Base-by-base conservation (phyloP, 2,888 invertebrate genomes). In the Pachycephus smyrnensis region DNA sequence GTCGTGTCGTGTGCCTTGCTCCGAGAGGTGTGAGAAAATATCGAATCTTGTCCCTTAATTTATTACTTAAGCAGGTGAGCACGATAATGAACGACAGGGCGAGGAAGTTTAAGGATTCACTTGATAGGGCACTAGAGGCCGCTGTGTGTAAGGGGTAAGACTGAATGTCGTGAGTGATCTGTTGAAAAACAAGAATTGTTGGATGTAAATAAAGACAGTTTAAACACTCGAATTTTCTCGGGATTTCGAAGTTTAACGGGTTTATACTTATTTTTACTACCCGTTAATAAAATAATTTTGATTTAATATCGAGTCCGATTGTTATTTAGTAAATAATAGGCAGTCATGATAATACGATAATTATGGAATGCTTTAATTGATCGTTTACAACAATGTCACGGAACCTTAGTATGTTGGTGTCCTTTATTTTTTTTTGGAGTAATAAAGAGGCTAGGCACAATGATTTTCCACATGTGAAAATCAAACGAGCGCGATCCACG, bases 201-300 rank as follows among this genome's bases (percentile, higher is more conserved):
- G 85, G 84, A 87, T 87, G 87, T 88, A 87, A 88, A 88, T 88
- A 88, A 88, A 87, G 83, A 85, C 82, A 71, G 84, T 82, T 84
- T 83, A 82, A 83, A 80, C 82, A 82, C 37, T 33, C 32, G 55
- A 55, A 55, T 71, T 71, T 33, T 71, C 71, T 71, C 71, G 71
- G 23, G 31, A 71, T 71, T 71, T 31, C 71, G 55, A 55, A 55
- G 55, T 55, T 55, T 55, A 55, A 55, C 23, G 55, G 9, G 15
- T 55, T 55, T 9, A 55, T 9, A 9, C 9, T 55, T 55, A 55
- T 23, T 30, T 30, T 30, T 4, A 31, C 23, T 71, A 71, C 33
- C 71, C 71, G 71, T 33, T 71, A 0, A 32, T 31, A 35, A 40
- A 23, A 69, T 33, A 12, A 69, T 75, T n/a, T 40, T 37, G 1